Percentiles rank a stretch among this genome's conserved stretches.
These are phyloP conservation scores for Pyrochroa serraticornis DNA, from an alignment of 2,888 invertebrate genomes.

Conservation along the genomic window DNA sequence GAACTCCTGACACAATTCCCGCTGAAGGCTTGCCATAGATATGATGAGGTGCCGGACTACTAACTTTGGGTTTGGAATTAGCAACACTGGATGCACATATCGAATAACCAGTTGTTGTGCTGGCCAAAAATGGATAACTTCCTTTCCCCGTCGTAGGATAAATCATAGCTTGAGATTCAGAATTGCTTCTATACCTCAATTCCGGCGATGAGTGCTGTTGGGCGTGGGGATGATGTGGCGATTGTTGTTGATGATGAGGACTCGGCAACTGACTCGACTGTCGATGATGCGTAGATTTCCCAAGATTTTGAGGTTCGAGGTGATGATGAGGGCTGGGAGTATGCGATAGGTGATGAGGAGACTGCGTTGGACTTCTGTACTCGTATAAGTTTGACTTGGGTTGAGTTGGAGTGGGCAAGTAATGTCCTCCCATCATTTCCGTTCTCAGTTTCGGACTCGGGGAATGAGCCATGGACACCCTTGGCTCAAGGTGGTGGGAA, in stretches of 20 bases:
- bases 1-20: constrained; percentile 65
- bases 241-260: constrained; percentile 59
- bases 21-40: constrained; percentile 72
- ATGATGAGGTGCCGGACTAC: constrained; percentile 78
- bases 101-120: constrained; percentile 57
- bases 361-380: constrained; percentile 58
- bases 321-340: constrained; percentile 52
- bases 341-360: constrained; percentile 56
- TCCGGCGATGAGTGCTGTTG: constrained; percentile 54
- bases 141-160: constrained; percentile 49
- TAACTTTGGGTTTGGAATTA: constrained; percentile 70
- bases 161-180: constrained; percentile 53
- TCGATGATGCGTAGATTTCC: constrained; percentile 47
- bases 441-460: constrained; percentile 65
- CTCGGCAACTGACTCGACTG: constrained; percentile 55
- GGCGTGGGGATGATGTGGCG: constrained; percentile 57
- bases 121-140: constrained; percentile 58
- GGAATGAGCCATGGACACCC: constrained; percentile 61
- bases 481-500: constrained; percentile 63
- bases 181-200: constrained; percentile 49
- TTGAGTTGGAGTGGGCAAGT: constrained; percentile 62
- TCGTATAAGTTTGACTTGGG: constrained; percentile 51
- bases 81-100: constrained; percentile 60
- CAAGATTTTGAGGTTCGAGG: constrained; percentile 51
- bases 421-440: constrained; percentile 63